Conservation (phyloP, 2,888 invertebrate genomes). For the Hydroisotoma schaefferi region DNA sequence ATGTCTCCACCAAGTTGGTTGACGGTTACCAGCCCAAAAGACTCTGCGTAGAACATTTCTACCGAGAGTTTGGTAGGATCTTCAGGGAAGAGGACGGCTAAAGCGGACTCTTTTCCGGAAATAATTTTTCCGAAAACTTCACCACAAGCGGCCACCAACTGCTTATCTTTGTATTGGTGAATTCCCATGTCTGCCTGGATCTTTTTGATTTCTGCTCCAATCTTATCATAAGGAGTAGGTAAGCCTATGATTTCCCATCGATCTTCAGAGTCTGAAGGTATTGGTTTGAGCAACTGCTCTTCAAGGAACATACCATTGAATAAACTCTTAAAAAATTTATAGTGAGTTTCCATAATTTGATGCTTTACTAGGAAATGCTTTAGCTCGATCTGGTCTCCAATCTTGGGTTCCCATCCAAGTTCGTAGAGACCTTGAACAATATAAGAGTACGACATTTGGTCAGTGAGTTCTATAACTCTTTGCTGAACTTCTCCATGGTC, state of each 20-base stretch:
- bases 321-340: not conserved
- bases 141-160: not conserved
- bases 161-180: not conserved
- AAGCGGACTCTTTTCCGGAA: not conserved
- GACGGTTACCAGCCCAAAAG: not conserved
- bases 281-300: not conserved
- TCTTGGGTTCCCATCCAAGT: constrained; percentile 8
- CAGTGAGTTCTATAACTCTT: not conserved
- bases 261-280: not conserved
- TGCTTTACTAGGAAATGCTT: not conserved
- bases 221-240: not conserved
- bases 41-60: constrained; percentile 1
- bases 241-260: not conserved
- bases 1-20: not conserved
- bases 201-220: not conserved
- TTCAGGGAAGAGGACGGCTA: not conserved
- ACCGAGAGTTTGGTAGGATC: constrained; percentile 2
- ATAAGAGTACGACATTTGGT: constrained; percentile 4
- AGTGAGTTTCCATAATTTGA: constrained; percentile 2
- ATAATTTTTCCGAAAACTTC: not conserved
- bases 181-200: not conserved
- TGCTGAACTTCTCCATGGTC: not conserved
- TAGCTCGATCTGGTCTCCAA: not conserved
- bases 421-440: constrained; percentile 7
- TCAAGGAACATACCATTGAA: constrained; percentile 1